These are phyloP conservation scores for Aricia agestis DNA, from an alignment of 1,140 invertebrate species.

Conservation along the genomic window DNA sequence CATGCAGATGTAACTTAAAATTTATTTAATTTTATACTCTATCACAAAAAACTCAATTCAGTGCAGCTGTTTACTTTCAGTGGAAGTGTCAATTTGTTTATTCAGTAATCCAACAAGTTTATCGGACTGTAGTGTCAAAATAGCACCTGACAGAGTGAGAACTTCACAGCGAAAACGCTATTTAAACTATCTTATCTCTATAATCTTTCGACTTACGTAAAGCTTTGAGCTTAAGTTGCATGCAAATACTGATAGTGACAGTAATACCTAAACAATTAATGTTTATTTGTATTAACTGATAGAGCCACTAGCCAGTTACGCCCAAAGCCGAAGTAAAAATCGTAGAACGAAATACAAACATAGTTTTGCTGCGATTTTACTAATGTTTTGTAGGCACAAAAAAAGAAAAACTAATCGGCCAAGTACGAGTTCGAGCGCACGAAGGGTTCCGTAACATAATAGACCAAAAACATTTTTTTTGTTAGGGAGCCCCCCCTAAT, in stretches of 20 bases:
- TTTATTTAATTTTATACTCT: neutral
- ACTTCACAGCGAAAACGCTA: conserved; percentile 22
- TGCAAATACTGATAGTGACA: conserved; percentile 29
- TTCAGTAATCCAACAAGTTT: conserved; percentile 26
- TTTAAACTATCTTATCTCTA: conserved; percentile 32
- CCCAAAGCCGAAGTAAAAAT: no score
- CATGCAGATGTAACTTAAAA: neutral
- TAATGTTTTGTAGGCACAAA: neutral
- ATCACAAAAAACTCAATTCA: neutral
- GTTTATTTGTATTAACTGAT: no score
- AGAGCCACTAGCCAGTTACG: no score
- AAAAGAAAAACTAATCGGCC: no score
- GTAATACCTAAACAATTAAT: neutral
- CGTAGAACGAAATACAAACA: no score
- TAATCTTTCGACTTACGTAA: conserved; percentile 30
- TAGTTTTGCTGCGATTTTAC: no score
- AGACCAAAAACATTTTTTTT: no score
- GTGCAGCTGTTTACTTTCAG: conserved; percentile 8
- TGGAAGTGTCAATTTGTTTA: conserved; percentile 15
- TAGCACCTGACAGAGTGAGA: conserved; percentile 30
- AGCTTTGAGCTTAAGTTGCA: conserved; percentile 28
- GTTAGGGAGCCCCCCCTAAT: no score
- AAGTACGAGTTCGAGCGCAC: no score
- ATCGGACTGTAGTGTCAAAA: conserved; percentile 32
- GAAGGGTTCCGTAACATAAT: no score